A percentile compares a stretch with the other conserved stretches of the same genome.
Conservation (phyloP, 2,797 vertebrate species). For the Phrynocephalus guinanensis region DNA sequence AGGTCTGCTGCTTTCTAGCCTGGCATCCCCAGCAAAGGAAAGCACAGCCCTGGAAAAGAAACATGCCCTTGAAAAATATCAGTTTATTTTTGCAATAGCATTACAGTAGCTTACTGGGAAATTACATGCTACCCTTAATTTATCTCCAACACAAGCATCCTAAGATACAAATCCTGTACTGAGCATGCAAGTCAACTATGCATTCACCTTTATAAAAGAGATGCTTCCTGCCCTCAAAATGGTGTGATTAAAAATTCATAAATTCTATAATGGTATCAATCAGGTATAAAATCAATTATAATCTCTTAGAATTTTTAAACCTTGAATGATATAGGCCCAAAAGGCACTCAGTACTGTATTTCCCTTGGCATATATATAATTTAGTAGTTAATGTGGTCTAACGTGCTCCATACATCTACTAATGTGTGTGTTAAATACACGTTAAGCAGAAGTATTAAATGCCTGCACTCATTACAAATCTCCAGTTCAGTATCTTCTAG, state of each 20-base stretch:
- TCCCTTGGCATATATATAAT: too few relatives aligned
- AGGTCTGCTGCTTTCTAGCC: neutral
- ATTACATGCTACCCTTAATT: neutral
- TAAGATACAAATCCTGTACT: neutral
- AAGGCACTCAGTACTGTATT: too few relatives aligned
- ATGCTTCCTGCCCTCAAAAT: neutral
- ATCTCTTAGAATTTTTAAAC: neutral
- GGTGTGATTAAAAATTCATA: neutral
- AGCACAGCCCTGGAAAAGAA: neutral
- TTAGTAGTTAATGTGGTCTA: neutral
- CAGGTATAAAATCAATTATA: neutral
- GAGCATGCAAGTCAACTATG: neutral
- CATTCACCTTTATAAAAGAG: neutral
- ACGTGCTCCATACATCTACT: neutral
- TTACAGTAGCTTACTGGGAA: neutral
- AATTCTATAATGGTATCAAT: neutral
- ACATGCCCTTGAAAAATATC: slow-evolving; percentile 16
- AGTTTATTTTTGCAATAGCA: slow-evolving; percentile 8
- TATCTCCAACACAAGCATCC: neutral
- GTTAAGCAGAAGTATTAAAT: neutral
- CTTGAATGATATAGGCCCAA: too few relatives aligned
- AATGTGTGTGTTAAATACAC: neutral
- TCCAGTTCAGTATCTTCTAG: neutral
- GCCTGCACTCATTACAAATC: neutral
- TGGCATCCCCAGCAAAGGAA: neutral